Evolutionary conservation across 2,888 invertebrate species (phyloP).

Genomic region (Ganaspis brasiliensis): DNA sequence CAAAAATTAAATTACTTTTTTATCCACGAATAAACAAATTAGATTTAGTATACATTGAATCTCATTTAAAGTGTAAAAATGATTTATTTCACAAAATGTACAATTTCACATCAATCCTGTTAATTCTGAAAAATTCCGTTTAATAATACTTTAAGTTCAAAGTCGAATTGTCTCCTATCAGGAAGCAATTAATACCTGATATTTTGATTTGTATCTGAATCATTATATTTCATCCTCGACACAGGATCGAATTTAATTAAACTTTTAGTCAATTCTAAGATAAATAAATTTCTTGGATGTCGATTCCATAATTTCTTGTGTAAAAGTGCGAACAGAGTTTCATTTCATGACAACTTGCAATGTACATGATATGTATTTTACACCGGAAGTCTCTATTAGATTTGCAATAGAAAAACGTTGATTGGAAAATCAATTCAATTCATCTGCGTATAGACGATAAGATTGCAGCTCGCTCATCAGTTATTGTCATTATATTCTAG

Average conservation of each 20-base stretch:
- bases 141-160: conserved; percentile 1
- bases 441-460: conserved; percentile 67
- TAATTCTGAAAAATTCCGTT: not conserved
- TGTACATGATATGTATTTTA: not conserved
- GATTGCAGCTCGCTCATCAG: conserved; percentile 60
- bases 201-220: conserved; percentile 41
- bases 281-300: not conserved
- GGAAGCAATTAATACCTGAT: conserved; percentile 37
- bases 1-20: not conserved
- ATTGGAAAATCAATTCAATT: conserved; percentile 70
- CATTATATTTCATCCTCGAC: conserved; percentile 1
- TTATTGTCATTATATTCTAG: conserved; percentile 63
- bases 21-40: too few species aligned
- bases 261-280: not conserved
- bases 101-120: not conserved
- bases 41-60: too few species aligned
- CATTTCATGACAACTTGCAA: conserved; percentile 8
- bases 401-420: conserved; percentile 59
- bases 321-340: not conserved
- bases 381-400: conserved; percentile 13
- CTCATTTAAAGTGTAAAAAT: too few species aligned
- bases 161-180: conserved; percentile 26
- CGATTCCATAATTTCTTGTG: not conserved
- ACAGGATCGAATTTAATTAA: conserved; percentile 1
- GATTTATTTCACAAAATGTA: too few species aligned